Percentiles rank a stretch among this genome's conserved stretches.
phyloP scores from a whole-genome alignment of 1,140 invertebrate species.

The Saccostrea glomerata region DNA sequence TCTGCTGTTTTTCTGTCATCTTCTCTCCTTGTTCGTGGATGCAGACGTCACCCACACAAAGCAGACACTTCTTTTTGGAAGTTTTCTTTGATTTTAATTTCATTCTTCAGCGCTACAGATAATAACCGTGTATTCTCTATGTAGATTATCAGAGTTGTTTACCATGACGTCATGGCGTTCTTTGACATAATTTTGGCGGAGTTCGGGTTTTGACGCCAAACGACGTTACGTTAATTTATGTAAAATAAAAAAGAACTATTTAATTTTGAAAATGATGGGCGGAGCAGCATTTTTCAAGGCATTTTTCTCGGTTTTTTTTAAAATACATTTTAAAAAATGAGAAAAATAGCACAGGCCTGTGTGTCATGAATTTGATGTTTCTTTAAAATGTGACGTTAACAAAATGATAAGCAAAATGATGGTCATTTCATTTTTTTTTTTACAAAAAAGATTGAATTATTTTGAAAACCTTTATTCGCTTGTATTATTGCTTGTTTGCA shows the following conservation, averaged over 20 bases:
- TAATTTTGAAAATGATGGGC: no score
- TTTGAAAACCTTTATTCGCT: no score
- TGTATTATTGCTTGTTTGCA: no score
- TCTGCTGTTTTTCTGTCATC: not conserved
- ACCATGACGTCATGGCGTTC: conserved; percentile 1
- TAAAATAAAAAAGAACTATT: not conserved
- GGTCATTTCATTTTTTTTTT: no score
- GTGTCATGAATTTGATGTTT: no score
- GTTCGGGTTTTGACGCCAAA: not conserved
- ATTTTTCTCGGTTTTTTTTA: no score
- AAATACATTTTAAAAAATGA: no score
- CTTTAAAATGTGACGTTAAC: no score
- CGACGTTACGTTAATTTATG: not conserved
- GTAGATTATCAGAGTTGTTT: not conserved
- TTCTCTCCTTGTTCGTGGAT: conserved; percentile 31
- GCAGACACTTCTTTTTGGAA: conserved; percentile 30
- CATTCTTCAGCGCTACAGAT: not conserved
- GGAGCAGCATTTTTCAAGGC: no score
- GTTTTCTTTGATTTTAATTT: conserved; percentile 26
- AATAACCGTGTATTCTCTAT: not conserved
- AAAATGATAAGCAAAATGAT: no score
- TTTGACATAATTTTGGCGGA: not conserved
- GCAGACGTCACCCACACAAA: conserved; percentile 49
- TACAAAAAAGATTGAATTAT: no score
- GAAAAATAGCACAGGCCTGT: no score